Evolutionary conservation across 2,113 vertebrate species (phyloP), one percentile per base, ranked within the genome.

Genomic region (Chauna torquata): DNA sequence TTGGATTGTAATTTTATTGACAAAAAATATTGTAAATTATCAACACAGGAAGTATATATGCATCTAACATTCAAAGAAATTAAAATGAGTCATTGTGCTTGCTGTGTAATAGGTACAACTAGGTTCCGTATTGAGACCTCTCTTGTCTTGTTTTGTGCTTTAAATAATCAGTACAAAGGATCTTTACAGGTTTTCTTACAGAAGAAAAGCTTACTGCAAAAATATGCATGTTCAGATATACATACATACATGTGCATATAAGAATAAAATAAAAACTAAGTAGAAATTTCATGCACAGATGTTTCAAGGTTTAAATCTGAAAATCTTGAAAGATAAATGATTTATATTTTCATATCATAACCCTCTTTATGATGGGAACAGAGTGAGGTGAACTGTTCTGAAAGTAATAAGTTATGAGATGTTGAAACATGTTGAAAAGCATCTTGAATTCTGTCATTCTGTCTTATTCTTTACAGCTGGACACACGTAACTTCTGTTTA

Each of bases 261-360:
- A 57, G n/a, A 88, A 81, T 50, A 87, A 91, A 76, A 77, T 25
- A 47, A 71, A 64, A n/a, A 9, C 61, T 85, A 75, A 30, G 76
- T 95, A 50, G 52, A 77, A 42, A 7, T 79, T 88, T 88, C 61
- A 79, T 80, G 50, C 78, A 92, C 96, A 98, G 89, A 96, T 98
- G 95, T 97, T 98, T 96, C 80, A 96, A 96, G 42, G 40, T 91
- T 96, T 97, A 50, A 65, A 57, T 91, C 71, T 92, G 90, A 97
- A 97, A 96, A 96, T 82, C 40, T 95, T 94, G 94, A 94, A 97
- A 95, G 80, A 98, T 95, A 96, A 92, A 97, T 97, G 75, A 97
- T 98, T 98, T 97, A 97, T 97, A 54, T 97, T 98, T 98, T 96
- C 65, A 95, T 97, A 98, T 98, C 92, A 95, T 88, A 91, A 61